Evolutionary conservation across 2,113 vertebrate species (phyloP).

Genomic region (Anseranas semipalmata): DNA sequence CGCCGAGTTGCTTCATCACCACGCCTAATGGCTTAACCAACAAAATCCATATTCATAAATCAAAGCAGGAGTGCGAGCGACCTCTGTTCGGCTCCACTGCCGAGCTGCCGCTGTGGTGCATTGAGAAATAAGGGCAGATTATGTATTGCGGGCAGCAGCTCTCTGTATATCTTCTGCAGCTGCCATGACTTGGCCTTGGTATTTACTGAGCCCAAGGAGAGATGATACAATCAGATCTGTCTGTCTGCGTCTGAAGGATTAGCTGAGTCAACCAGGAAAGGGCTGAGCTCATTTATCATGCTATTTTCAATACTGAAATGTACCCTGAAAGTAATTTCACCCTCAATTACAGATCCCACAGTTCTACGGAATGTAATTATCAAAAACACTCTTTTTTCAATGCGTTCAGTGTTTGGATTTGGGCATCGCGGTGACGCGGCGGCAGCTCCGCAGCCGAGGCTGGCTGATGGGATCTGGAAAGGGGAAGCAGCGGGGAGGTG

Average conservation of each 20-base stretch:
- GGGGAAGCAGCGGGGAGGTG: background rate
- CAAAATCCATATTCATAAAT: constrained; percentile 50
- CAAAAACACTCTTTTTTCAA: background rate
- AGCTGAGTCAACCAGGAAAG: constrained; percentile 53
- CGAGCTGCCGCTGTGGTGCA: background rate
- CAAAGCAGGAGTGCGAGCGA: background rate
- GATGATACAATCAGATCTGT: constrained; percentile 18
- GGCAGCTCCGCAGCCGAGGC: background rate
- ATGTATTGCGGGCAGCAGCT: background rate
- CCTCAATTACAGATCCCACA: background rate
- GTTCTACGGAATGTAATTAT: background rate
- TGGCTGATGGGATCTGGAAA: background rate
- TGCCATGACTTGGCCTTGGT: constrained; percentile 24
- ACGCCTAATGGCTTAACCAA: constrained; percentile 47
- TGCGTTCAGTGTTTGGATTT: background rate
- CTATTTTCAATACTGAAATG: constrained; percentile 11
- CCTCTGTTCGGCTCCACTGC: background rate
- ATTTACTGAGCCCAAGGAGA: constrained; percentile 39
- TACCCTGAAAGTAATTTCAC: constrained; percentile 16
- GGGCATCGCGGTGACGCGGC: background rate
- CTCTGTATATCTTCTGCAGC: background rate
- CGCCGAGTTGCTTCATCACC: constrained; percentile 1
- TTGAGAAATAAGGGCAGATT: constrained; percentile 1
- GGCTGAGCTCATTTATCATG: constrained; percentile 38
- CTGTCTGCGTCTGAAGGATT: constrained; percentile 19